Base-by-base conservation (phyloP, 53 echinoderm and acorn worm species). In the Glandiceps talaboti region DNA sequence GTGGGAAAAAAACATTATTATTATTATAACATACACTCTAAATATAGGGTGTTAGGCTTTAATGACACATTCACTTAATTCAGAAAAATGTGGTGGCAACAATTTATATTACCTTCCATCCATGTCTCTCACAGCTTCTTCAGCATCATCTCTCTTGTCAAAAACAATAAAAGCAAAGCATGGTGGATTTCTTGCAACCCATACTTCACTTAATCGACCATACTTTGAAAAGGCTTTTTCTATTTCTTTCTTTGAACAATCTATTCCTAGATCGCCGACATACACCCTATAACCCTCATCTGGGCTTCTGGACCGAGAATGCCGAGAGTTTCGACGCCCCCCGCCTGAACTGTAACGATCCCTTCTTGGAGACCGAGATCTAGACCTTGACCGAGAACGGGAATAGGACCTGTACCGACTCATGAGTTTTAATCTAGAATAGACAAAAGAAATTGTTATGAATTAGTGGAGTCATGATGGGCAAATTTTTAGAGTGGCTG, bases 101-200 rank as follows among this genome's bases (percentile, higher is more conserved):
- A 73, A 14, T 14, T 14, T 75, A 25, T 26, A 27, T 31, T 32
- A 78, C 79, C 79, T 78, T 14, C 79, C 79, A 78, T 78, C 32
- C 79, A 78, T 78, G 26, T 78, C 79, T 27, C 32, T 30, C 27
- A 78, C 31, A 1, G 79, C 79, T 32, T 78, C 79, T 32, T 78
- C 79, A 31, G 79, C 79, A 78, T 78, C 79, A 25, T 32, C 32
- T 32, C 32, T 78, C 32, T 78, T 78, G 25, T 31, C 31, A 26
- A 78, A 78, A 12, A 78, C 79, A 14, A 78, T 32, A 31, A 78
- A 78, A 0, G 79, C 79, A 78, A 78, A 78, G 32, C 79, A 78
- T 1, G 79, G 79, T 14, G 79, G 79, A 32, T 78, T 78, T 31
- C 79, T 1, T 1, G 79, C 79, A 14, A 78, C 79, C 79, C 79